phyloP scores from a whole-genome alignment of 2,888 invertebrate species.

The Charanyca ferruginea region DNA sequence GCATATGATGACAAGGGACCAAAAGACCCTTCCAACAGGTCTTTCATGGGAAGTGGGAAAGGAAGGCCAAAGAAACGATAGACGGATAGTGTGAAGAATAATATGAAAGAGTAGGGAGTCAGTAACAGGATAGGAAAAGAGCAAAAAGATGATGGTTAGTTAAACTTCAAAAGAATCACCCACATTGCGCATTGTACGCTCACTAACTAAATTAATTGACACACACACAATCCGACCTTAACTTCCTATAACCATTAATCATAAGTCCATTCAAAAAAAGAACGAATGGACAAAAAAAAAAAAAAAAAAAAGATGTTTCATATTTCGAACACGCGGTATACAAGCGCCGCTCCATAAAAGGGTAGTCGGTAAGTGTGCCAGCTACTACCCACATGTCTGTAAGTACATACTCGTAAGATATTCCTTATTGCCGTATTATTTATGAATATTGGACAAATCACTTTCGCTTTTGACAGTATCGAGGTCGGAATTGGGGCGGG shows the following conservation, averaged over 20 bases:
- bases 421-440: conserved; percentile 50
- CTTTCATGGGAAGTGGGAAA: too few relatives aligned
- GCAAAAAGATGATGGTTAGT: too few relatives aligned
- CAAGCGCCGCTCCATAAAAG: conserved; percentile 57
- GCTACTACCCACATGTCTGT: conserved; percentile 51
- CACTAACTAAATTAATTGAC: not conserved
- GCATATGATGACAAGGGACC: too few relatives aligned
- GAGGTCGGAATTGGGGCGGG: conserved; percentile 14
- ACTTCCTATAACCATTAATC: conserved; percentile 21
- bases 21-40: too few relatives aligned
- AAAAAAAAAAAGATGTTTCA: not conserved
- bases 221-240: not conserved
- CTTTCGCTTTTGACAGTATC: conserved; percentile 45
- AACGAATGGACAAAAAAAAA: conserved; percentile 15
- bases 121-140: too few relatives aligned
- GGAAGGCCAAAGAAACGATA: too few relatives aligned
- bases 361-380: conserved; percentile 56
- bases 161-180: not conserved
- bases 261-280: conserved; percentile 21
- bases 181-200: not conserved
- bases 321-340: conserved; percentile 34
- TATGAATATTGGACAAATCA: conserved; percentile 45
- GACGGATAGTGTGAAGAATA: too few relatives aligned
- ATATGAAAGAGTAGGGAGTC: too few relatives aligned
- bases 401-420: conserved; percentile 31